Percentiles rank a stretch among this genome's conserved stretches.
These are phyloP conservation scores for Crematogaster levior DNA, from an alignment of 2,888 invertebrate species.

Conservation along the genomic window DNA sequence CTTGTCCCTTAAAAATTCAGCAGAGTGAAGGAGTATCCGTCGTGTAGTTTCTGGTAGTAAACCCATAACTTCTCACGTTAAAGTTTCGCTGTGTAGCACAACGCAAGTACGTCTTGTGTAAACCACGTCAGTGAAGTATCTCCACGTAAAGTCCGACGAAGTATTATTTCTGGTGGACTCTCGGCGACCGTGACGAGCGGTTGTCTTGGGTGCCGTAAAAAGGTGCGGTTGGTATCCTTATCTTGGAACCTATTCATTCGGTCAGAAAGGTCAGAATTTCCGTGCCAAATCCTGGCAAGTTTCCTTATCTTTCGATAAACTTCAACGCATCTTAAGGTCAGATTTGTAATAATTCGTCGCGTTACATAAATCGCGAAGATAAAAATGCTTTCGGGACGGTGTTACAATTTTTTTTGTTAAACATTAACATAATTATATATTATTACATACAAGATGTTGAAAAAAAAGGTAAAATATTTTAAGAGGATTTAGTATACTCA, in stretches of 20 bases:
- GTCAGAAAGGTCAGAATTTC: background rate
- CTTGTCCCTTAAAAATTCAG: background rate
- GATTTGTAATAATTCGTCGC: slow-evolving; percentile 11
- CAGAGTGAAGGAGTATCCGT: background rate
- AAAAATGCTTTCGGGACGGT: background rate
- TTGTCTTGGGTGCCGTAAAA: slow-evolving; percentile 22
- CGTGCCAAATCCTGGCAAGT: background rate
- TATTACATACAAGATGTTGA: too few relatives aligned
- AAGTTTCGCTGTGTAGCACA: background rate
- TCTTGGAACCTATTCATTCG: background rate
- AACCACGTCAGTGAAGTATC: slow-evolving; percentile 29
- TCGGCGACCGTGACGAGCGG: background rate
- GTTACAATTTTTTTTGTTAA: background rate
- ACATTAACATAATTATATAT: background rate
- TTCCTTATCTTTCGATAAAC: background rate
- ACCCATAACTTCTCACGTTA: background rate
- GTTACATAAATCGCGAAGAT: background rate
- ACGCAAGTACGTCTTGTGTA: slow-evolving; percentile 2
- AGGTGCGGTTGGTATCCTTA: background rate
- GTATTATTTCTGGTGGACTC: background rate
- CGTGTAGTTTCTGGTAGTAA: background rate
- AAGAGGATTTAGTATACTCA: too few relatives aligned
- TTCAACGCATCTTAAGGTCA: background rate
- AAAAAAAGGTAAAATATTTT: too few relatives aligned
- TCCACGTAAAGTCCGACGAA: slow-evolving; percentile 1